phyloP scores from a whole-genome alignment of 2,797 vertebrate species.

The Gadopsis marmoratus region DNA sequence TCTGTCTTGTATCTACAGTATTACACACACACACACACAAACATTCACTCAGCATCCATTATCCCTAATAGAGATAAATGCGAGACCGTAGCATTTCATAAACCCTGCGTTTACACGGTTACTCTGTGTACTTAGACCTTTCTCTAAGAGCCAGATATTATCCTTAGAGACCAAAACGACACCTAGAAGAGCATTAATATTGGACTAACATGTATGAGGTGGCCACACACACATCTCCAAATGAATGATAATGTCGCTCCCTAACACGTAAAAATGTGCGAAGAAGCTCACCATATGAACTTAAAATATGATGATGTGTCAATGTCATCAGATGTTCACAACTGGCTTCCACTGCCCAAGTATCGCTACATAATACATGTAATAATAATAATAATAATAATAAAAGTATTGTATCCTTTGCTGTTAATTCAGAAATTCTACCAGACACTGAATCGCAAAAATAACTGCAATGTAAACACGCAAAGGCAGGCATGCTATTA shows the following conservation, averaged over 20 bases:
- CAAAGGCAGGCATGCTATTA: background rate
- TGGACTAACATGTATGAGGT: background rate
- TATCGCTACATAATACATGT: background rate
- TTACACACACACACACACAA: slow-evolving; percentile 7
- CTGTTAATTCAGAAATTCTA: background rate
- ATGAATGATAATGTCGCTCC: background rate
- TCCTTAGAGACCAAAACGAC: background rate
- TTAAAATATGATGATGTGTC: no score
- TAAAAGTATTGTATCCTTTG: background rate
- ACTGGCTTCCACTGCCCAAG: no score
- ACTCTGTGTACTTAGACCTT: background rate
- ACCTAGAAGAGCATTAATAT: background rate
- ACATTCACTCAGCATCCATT: slow-evolving; percentile 10
- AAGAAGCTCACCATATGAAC: no score
- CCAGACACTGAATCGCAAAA: background rate
- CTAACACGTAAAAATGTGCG: background rate
- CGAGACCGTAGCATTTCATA: background rate
- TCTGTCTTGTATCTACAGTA: background rate
- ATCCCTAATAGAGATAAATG: slow-evolving; percentile 22
- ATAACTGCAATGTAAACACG: background rate
- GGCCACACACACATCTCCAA: background rate
- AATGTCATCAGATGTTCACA: no score
- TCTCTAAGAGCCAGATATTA: background rate
- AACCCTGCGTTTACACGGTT: slow-evolving; percentile 1
- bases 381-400: background rate